Evolutionary conservation across 1,140 invertebrate species (phyloP).

Genomic region (Temnothorax nylanderi): DNA sequence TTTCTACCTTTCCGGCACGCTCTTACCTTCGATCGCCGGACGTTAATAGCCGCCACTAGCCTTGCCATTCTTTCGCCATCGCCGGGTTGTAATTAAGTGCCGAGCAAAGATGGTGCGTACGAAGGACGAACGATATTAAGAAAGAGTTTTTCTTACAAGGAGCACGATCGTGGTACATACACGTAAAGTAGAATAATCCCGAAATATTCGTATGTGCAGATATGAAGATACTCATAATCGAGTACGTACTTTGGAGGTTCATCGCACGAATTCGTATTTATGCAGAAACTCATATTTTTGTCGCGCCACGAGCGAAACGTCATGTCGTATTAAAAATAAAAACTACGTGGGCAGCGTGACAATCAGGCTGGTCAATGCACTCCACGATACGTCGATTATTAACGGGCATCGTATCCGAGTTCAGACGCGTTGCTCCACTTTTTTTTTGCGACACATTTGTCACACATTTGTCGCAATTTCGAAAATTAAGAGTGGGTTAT

Average conservation of each 20-base stretch:
- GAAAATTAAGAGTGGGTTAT: background rate
- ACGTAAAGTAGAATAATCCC: background rate
- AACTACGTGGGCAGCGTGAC: background rate
- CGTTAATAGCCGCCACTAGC: slow-evolving; percentile 74
- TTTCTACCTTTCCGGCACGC: slow-evolving; percentile 31
- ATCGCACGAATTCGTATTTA: background rate
- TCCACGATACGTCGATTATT: slow-evolving; percentile 37
- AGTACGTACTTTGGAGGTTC: background rate
- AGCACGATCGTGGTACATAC: background rate
- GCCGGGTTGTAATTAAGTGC: slow-evolving; percentile 74
- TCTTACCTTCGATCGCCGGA: slow-evolving; percentile 70
- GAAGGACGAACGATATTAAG: slow-evolving; percentile 35
- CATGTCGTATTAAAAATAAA: slow-evolving; percentile 47
- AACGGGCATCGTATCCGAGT: background rate
- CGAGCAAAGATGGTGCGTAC: slow-evolving; percentile 61
- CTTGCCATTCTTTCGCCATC: slow-evolving; percentile 47
- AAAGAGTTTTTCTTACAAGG: background rate
- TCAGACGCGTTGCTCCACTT: slow-evolving; percentile 53
- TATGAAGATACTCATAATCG: background rate
- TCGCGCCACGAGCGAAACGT: background rate
- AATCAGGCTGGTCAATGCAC: slow-evolving; percentile 47
- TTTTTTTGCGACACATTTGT: background rate
- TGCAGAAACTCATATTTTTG: slow-evolving; percentile 21
- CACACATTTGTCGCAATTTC: slow-evolving; percentile 1
- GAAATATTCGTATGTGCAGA: background rate